phyloP scores from a whole-genome alignment of 2,888 invertebrate genomes.

The Brenthis daphne region DNA sequence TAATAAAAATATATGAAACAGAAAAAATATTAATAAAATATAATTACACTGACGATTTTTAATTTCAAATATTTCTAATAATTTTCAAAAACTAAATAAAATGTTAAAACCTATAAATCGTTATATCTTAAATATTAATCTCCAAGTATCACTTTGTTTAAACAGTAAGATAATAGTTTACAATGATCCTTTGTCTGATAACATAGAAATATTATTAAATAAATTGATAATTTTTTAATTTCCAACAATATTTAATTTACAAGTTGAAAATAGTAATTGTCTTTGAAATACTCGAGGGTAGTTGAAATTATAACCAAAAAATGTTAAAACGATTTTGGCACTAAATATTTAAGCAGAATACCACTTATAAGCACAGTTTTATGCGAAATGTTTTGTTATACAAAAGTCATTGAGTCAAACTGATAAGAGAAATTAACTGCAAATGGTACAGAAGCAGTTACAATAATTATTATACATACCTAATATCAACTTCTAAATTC shows the following conservation, averaged over 20 bases:
- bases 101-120: too few species aligned
- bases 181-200: too few species aligned
- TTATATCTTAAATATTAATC: too few species aligned
- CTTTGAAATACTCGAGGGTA: constrained; percentile 1
- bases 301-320: constrained; percentile 2
- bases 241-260: neutral
- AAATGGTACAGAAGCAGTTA: constrained; percentile 4
- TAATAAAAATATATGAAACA: too few species aligned
- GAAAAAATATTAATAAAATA: too few species aligned
- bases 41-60: too few species aligned
- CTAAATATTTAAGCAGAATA: neutral
- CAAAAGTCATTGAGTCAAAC: constrained; percentile 5
- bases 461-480: constrained; percentile 5
- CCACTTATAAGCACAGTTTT: neutral
- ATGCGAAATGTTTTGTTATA: neutral
- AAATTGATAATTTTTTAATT: neutral
- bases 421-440: constrained; percentile 18
- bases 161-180: too few species aligned
- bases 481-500: constrained; percentile 11
- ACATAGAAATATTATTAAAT: too few species aligned
- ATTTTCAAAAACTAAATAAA: too few species aligned
- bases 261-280: neutral
- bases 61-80: too few species aligned
- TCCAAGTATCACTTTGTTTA: too few species aligned
- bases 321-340: neutral